These are phyloP conservation scores for Adelphocoris suturalis DNA, from an alignment of 2,888 invertebrate genomes.

Conservation along the genomic window DNA sequence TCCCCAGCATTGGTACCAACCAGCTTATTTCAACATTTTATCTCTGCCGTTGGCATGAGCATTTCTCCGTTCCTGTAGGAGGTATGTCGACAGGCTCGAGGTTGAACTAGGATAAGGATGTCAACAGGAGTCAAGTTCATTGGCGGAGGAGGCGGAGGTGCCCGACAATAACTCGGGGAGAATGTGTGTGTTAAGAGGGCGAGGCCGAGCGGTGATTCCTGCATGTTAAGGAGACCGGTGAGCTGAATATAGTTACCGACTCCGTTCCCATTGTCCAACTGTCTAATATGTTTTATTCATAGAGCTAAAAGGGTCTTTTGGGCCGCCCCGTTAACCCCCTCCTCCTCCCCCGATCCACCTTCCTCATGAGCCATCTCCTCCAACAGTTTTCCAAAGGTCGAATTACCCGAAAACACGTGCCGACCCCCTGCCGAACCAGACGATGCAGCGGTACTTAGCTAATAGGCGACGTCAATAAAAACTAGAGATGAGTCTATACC, in stretches of 20 bases:
- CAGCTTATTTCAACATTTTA: too few species aligned
- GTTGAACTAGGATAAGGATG: conserved; percentile 23
- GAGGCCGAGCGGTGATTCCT: conserved; percentile 47
- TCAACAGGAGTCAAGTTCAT: conserved; percentile 30
- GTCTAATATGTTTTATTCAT: conserved; percentile 67
- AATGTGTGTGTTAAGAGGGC: conserved; percentile 59
- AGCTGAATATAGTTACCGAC: conserved; percentile 63
- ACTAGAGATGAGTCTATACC: too few species aligned
- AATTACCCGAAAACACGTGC: conserved; percentile 13
- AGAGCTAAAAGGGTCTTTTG: conserved; percentile 58
- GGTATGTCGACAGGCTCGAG: too few species aligned
- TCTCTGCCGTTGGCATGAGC: too few species aligned
- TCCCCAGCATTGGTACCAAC: too few species aligned
- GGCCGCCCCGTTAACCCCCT: conserved; percentile 53
- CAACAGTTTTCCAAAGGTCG: conserved; percentile 33
- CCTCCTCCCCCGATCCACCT: neutral
- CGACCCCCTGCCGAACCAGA: too few species aligned
- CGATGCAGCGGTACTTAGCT: too few species aligned
- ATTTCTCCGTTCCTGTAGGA: too few species aligned
- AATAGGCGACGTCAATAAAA: too few species aligned
- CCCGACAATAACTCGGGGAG: conserved; percentile 13
- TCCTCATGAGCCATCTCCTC: neutral
- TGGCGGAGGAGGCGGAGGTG: neutral
- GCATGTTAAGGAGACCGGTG: conserved; percentile 62
- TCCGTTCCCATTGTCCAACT: conserved; percentile 62